Evolutionary conservation across 1,140 invertebrate species (phyloP), one percentile per base, ranked within the genome.

Genomic region (Aleiodes sp.): DNA sequence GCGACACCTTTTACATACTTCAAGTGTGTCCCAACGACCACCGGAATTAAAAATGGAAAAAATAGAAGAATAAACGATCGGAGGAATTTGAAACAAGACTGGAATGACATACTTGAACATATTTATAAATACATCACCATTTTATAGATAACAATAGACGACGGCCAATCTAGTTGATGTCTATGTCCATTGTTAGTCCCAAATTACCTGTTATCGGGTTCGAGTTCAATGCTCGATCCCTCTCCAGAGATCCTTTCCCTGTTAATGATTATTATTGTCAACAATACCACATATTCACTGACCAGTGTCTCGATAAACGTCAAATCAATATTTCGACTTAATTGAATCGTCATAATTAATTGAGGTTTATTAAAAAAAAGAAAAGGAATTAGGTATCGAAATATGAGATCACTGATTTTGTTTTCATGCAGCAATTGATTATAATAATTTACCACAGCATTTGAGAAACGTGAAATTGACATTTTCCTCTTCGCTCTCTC

Each of bases 191-290:
- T 59, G 46, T 67, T 57, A 67, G 19, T 67, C 46, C 65, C 56
- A 59, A 67, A 67, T 67, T 67, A 41, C 46, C 65, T 67, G 65
- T 59, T 57, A 57, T 65, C 41, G 19, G 24, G 31, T 21, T 59
- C n/a, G 21, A 59, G 52, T 21, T 52, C 16, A 52, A 52, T 52
- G 10, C 19, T 3, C 3, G 9, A 24, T 52, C 16, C 9, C 63
- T 65, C 63, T 65, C 63, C 16, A 24, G 63, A 65, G 63, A 7
- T 46, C 63, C 14, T 65, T 33, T 19, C n/a, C 43, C 46, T 14
- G 63, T 52, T 33, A 26, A 35, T 46, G 63, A 52, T 37, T 28
- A 65, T 65, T 52, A 33, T 26, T 56, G 43, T 37, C 33, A 65
- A 52, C 46, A 52, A 52, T 16, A 52, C 46, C 46, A 21, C 46